Conservation (phyloP, 2,797 vertebrate genomes). For the Karalla daura region DNA sequence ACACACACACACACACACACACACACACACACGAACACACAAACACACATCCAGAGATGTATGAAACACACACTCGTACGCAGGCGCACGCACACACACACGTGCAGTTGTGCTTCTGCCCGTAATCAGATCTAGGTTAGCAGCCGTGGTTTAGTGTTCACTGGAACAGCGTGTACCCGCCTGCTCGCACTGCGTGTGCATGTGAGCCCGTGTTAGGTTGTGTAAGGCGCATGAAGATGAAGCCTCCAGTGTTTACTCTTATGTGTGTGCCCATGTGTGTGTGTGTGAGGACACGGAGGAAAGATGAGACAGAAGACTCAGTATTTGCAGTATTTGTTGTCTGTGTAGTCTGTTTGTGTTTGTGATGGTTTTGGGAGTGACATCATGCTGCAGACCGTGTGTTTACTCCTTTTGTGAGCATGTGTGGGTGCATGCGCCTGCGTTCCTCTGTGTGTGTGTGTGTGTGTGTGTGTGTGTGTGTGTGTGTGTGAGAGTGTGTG, state of each 20-base stretch:
- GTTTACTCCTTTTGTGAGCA: conserved; percentile 15
- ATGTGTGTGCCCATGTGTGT: background rate
- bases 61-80: background rate
- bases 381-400: conserved; percentile 4
- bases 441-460: background rate
- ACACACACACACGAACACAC: conserved; percentile 26
- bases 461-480: background rate
- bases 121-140: conserved; percentile 76
- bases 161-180: conserved; percentile 71
- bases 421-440: background rate
- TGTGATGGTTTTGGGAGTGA: conserved; percentile 16
- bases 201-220: conserved; percentile 8
- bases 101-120: conserved; percentile 31
- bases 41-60: too few relatives aligned
- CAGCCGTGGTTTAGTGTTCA: conserved; percentile 56
- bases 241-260: conserved; percentile 1
- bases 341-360: conserved; percentile 10
- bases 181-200: conserved; percentile 40
- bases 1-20: conserved; percentile 1
- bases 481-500: background rate
- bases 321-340: conserved; percentile 4
- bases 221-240: conserved; percentile 15
- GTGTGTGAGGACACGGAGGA: background rate
- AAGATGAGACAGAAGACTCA: conserved; percentile 6
- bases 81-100: conserved; percentile 2